Conservation (phyloP, 2,113 vertebrate genomes). For the Phainopepla nitens region DNA sequence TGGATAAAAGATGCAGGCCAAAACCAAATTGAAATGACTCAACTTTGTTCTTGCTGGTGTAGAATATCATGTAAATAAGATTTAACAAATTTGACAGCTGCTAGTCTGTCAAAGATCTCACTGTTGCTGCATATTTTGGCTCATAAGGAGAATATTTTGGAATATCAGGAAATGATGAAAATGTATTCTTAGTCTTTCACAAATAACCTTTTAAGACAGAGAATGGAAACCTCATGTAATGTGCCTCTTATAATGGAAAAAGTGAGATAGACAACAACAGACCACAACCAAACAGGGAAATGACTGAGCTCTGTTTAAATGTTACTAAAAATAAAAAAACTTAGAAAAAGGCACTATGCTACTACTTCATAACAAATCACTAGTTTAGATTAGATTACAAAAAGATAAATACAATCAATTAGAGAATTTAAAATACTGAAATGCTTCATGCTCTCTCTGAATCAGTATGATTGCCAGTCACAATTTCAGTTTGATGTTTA, state of each 20-base stretch:
- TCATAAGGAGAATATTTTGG: not conserved
- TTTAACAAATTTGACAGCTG: not conserved
- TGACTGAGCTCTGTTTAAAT: conserved; percentile 8
- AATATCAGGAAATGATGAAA: conserved; percentile 11
- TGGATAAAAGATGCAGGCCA: not conserved
- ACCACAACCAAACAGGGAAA: conserved; percentile 12
- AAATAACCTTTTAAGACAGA: conserved; percentile 23
- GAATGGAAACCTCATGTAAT: conserved; percentile 36
- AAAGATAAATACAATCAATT: not conserved
- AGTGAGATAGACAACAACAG: not conserved
- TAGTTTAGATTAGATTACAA: not conserved
- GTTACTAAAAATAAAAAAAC: conserved; percentile 28
- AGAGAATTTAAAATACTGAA: not conserved
- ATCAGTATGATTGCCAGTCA: not conserved
- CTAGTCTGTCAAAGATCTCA: not conserved
- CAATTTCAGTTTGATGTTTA: conserved; percentile 1
- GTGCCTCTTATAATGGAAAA: conserved; percentile 9
- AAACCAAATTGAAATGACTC: not conserved
- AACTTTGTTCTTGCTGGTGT: not conserved
- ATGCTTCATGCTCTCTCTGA: not conserved
- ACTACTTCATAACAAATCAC: not conserved
- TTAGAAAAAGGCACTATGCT: not conserved
- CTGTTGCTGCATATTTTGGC: not conserved
- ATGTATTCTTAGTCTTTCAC: not conserved
- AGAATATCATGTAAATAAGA: not conserved